Conservation (phyloP, 2,113 vertebrate species). For the western clawed frog (Xenopus tropicalis) region DNA sequence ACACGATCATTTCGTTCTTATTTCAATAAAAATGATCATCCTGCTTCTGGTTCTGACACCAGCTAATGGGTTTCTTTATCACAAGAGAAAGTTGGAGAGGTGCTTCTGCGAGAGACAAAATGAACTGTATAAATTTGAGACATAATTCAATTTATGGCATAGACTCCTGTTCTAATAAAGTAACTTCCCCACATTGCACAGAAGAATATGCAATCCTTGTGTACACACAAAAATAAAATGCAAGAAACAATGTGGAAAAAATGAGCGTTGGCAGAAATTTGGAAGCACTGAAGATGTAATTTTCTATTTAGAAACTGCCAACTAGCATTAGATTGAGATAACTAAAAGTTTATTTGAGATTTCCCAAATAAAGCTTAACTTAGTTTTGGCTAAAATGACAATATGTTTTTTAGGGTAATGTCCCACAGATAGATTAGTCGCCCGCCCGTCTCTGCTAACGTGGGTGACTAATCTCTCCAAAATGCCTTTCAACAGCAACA, state of each 20-base stretch:
- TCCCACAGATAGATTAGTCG: too few relatives aligned
- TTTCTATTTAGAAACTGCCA: too few relatives aligned
- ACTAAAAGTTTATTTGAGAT: too few relatives aligned
- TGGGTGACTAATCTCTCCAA: too few relatives aligned
- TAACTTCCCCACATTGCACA: constrained; percentile 54
- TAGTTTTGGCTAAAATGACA: too few relatives aligned
- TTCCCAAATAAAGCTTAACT: too few relatives aligned
- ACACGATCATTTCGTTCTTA: constrained; percentile 89
- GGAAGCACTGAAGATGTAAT: not conserved
- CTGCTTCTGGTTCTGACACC: constrained; percentile 77
- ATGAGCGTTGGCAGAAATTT: not conserved
- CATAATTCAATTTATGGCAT: constrained; percentile 66
- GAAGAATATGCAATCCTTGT: constrained; percentile 18
- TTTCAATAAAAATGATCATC: constrained; percentile 94
- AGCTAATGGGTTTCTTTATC: constrained; percentile 91
- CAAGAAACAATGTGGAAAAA: not conserved
- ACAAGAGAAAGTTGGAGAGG: constrained; percentile 76
- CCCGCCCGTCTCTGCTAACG: too few relatives aligned
- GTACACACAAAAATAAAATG: not conserved
- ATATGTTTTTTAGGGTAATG: too few relatives aligned
- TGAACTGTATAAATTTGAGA: constrained; percentile 63
- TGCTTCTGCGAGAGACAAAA: constrained; percentile 64
- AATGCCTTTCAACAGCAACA: too few relatives aligned
- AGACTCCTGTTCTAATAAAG: constrained; percentile 63
- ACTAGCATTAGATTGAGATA: too few relatives aligned